Evolutionary conservation across 1,140 invertebrate genomes (phyloP), one percentile per base, ranked within the genome.

Genomic region (Drosophila prosaltans): DNA sequence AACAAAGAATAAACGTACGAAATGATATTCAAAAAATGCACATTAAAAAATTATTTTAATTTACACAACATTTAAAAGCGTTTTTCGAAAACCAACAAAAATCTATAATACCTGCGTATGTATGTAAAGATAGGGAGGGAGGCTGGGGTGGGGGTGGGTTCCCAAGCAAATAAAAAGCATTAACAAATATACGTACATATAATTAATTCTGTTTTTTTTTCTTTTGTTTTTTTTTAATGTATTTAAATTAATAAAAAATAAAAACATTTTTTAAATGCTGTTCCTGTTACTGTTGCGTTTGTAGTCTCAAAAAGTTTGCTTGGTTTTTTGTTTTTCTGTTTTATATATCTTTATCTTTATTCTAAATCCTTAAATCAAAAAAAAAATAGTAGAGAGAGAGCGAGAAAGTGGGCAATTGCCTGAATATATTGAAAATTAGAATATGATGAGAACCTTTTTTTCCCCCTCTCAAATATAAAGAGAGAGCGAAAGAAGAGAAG

Each of bases 261-360:
- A 86, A 89, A 89, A 88, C 83, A 88, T 88, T 88, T 88, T 86
- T 71, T 86, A 86, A 88, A 89, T 89, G 84, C 84, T 84, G 78
- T 89, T 89, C 84, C 84, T 89, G 84, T 89, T 89, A 90, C 76
- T 90, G 84, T 89, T 89, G 84, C 84, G 84, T 89, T 89, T 88
- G 74, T 84, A 89, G 84, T 89, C 84, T 89, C 84, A 89, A 89
- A 77, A 89, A 81, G 85, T 89, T 69, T 80, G 67, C 69, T 89
- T 65, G 64, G 69, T 54, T 72, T 62, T 61, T 30, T 63, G 32
- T 36, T 72, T 45, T 58, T 43, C 32, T 41, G 32, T 43, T 65
- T 54, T 51, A n/a, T 36, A 9, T 61, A 7, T 40, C 32, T 60
- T 51, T 26, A 26, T 51, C 24, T 51, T 26, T 26, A 51, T 26